A percentile compares a stretch with the other conserved stretches of the same genome.
These are phyloP conservation scores for Augiades crinisus DNA, from an alignment of 2,888 invertebrate species.

Conservation along the genomic window DNA sequence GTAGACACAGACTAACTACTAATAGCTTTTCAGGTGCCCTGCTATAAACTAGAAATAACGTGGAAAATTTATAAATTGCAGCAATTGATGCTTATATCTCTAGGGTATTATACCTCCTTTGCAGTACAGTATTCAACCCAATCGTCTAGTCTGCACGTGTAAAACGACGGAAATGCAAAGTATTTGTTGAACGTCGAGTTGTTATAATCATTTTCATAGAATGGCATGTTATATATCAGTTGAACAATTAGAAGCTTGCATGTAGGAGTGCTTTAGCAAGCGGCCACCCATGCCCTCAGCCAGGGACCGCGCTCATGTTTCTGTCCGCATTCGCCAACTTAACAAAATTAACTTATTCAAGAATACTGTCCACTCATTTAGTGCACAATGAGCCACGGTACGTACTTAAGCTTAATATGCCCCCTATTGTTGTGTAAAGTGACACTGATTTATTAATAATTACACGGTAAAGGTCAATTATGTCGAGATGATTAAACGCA, in stretches of 20 bases:
- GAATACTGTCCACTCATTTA: slow-evolving; percentile 4
- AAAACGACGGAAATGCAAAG: background rate
- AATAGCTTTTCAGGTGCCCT: slow-evolving; percentile 27
- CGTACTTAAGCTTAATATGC: background rate
- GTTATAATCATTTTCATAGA: slow-evolving; percentile 15
- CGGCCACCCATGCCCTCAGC: slow-evolving; percentile 51
- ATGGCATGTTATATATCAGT: slow-evolving; percentile 16
- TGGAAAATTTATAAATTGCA: background rate
- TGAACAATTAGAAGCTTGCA: slow-evolving; percentile 52
- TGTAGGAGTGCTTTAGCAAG: slow-evolving; percentile 39
- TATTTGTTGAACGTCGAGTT: background rate
- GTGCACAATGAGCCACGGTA: background rate
- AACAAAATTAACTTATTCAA: slow-evolving; percentile 13
- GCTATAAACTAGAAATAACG: slow-evolving; percentile 8
- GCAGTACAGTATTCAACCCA: background rate
- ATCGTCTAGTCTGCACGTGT: background rate
- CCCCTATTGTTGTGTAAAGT: slow-evolving; percentile 28
- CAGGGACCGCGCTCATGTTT: slow-evolving; percentile 34
- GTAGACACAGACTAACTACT: slow-evolving; percentile 30
- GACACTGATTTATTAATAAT: slow-evolving; percentile 38
- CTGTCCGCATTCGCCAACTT: slow-evolving; percentile 27
- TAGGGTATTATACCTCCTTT: background rate
- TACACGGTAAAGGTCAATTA: slow-evolving; percentile 33
- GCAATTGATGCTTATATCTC: background rate
- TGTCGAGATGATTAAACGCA: slow-evolving; percentile 36